Conservation (phyloP, 2,113 vertebrate species). For the Castor canadensis region DNA sequence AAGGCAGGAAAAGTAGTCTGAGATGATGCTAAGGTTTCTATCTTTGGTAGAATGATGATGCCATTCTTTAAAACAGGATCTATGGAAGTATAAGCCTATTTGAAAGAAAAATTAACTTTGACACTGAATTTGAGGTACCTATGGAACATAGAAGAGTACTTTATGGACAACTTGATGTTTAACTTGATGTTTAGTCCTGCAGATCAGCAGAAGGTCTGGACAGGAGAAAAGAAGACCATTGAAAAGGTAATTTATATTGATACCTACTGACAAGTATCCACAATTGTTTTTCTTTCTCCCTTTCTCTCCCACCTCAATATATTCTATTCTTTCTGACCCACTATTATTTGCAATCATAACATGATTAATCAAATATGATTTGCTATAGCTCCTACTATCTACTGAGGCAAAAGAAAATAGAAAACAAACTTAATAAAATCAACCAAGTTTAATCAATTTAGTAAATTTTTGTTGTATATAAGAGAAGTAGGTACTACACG, state of each 20-base stretch:
- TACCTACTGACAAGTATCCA: background rate
- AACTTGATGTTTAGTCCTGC: background rate
- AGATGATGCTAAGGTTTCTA: background rate
- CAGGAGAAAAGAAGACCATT: background rate
- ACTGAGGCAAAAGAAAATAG: conserved; percentile 2
- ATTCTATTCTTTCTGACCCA: background rate
- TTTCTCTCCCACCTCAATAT: background rate
- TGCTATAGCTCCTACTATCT: background rate
- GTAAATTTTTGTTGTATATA: background rate
- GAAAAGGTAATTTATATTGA: background rate
- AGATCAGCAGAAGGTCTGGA: background rate
- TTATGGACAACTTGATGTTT: background rate
- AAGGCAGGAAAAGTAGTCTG: background rate
- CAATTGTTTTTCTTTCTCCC: background rate
- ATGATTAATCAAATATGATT: background rate
- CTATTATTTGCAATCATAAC: background rate
- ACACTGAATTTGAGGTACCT: background rate
- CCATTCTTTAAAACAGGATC: background rate
- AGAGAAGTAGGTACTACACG: background rate
- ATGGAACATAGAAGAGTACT: background rate
- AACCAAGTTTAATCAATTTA: background rate
- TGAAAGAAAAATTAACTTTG: background rate
- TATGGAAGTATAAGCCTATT: background rate
- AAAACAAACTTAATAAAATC: background rate
- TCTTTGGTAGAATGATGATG: background rate